Conservation (phyloP, 2,113 vertebrate species). For the Gobiocypris rarus region DNA sequence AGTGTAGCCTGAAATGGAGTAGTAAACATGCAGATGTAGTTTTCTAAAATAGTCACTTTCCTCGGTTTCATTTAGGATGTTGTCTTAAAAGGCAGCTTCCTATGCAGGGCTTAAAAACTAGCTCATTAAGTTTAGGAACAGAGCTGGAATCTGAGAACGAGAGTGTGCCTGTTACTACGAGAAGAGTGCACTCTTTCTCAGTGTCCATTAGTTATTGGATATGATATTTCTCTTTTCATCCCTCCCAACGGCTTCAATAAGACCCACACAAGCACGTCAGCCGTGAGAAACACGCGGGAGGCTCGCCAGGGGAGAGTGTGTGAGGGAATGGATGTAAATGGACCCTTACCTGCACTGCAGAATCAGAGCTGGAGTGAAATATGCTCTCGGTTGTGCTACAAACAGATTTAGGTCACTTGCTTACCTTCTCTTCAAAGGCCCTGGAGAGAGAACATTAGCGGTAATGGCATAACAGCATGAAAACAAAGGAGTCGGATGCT, state of each 20-base stretch:
- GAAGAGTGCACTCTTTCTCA: background rate
- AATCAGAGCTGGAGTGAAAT: constrained; percentile 18
- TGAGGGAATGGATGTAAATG: constrained; percentile 28
- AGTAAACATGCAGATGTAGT: background rate
- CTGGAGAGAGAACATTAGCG: constrained; percentile 29
- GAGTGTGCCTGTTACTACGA: background rate
- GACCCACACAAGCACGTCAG: constrained; percentile 10
- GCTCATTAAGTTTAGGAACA: background rate
- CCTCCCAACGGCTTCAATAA: constrained; percentile 3
- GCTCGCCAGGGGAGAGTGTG: background rate
- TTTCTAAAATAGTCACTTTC: background rate
- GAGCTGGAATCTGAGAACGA: background rate
- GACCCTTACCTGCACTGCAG: constrained; percentile 3
- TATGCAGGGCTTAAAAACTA: background rate
- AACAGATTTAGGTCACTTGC: constrained; percentile 37
- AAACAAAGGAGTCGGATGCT: constrained; percentile 20
- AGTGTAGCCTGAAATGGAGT: too few species aligned
- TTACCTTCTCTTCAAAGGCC: constrained; percentile 40
- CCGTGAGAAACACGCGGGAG: background rate
- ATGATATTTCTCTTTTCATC: constrained; percentile 25
- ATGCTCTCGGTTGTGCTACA: constrained; percentile 11
- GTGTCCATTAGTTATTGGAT: background rate
- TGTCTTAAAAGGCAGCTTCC: background rate
- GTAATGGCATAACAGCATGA: constrained; percentile 27
- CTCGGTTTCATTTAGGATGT: background rate